Percentiles rank a stretch among this genome's conserved stretches.
Evolutionary conservation across 2,113 vertebrate genomes (phyloP).

Genomic region (Hyperoodon ampullatus): DNA sequence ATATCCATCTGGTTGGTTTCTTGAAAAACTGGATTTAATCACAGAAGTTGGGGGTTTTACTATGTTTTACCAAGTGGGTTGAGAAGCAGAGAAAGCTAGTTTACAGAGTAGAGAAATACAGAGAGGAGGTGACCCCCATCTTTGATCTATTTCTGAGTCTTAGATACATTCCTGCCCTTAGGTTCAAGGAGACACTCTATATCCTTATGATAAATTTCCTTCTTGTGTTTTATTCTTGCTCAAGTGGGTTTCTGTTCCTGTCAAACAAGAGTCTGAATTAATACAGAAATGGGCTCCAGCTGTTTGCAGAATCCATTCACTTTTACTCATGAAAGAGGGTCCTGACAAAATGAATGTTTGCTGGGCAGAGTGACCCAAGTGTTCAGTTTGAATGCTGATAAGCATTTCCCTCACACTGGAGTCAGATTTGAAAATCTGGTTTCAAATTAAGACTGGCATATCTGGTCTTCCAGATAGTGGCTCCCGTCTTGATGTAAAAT

Average conservation of each 20-base stretch:
- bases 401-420: slow-evolving; percentile 47
- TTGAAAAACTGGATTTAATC: background rate
- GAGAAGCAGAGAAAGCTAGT: background rate
- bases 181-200: background rate
- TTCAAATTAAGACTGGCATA: slow-evolving; percentile 71
- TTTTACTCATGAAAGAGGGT: slow-evolving; percentile 14
- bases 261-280: slow-evolving; percentile 42
- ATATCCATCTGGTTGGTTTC: background rate
- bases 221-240: slow-evolving; percentile 52
- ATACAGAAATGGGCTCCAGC: slow-evolving; percentile 47
- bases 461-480: slow-evolving; percentile 63
- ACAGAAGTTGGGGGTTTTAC: background rate
- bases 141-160: slow-evolving; percentile 17
- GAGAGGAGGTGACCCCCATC: background rate
- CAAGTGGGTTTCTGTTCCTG: slow-evolving; percentile 33
- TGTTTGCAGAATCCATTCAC: slow-evolving; percentile 51
- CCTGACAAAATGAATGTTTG: slow-evolving; percentile 59
- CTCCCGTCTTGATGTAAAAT: slow-evolving; percentile 58
- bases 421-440: slow-evolving; percentile 64
- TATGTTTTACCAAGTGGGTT: background rate
- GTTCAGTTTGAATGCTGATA: slow-evolving; percentile 64
- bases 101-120: background rate
- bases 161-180: background rate
- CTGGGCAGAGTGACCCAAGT: slow-evolving; percentile 46
- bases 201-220: slow-evolving; percentile 42